These are phyloP conservation scores for Dasysyrphus tricinctus DNA, from an alignment of 2,888 invertebrate genomes.

Conservation along the genomic window DNA sequence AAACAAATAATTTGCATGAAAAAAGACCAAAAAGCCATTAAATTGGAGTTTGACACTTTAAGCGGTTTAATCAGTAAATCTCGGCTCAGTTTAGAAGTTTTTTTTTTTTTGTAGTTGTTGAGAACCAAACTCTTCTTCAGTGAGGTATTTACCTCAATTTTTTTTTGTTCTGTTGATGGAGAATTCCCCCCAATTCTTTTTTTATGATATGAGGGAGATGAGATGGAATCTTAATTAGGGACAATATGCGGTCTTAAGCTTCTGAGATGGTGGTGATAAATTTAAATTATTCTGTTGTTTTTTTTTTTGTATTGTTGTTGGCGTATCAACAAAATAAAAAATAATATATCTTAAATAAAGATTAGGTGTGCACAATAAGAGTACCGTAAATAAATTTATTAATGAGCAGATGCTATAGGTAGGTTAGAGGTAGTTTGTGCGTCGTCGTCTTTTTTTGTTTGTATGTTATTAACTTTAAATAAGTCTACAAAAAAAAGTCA, in stretches of 20 bases:
- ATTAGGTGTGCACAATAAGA: conserved; percentile 37
- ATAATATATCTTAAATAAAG: conserved; percentile 19
- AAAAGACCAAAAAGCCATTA: conserved; percentile 47
- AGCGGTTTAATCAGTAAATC: conserved; percentile 66
- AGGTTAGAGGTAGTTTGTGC: not conserved
- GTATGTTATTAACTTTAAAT: not conserved
- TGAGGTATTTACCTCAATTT: conserved; percentile 9
- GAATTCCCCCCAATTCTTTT: not conserved
- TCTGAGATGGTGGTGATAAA: conserved; percentile 58
- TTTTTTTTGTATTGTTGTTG: not conserved
- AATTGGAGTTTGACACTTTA: conserved; percentile 66
- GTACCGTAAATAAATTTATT: conserved; percentile 48
- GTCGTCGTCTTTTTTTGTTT: not conserved
- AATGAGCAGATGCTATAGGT: conserved; percentile 7
- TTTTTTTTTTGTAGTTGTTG: not conserved
- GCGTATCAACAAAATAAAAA: not conserved
- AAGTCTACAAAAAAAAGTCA: not conserved
- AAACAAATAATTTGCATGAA: conserved; percentile 67
- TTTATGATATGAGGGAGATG: conserved; percentile 2
- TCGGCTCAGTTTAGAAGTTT: conserved; percentile 12
- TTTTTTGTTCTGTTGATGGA: not conserved
- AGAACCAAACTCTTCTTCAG: conserved; percentile 7
- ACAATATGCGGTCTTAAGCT: conserved; percentile 53
- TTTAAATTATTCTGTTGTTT: conserved; percentile 50
- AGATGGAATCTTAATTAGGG: conserved; percentile 71